Percentiles rank a stretch among this genome's conserved stretches.
Conservation (phyloP, 2,113 vertebrate species). For the Sialia sialis region DNA sequence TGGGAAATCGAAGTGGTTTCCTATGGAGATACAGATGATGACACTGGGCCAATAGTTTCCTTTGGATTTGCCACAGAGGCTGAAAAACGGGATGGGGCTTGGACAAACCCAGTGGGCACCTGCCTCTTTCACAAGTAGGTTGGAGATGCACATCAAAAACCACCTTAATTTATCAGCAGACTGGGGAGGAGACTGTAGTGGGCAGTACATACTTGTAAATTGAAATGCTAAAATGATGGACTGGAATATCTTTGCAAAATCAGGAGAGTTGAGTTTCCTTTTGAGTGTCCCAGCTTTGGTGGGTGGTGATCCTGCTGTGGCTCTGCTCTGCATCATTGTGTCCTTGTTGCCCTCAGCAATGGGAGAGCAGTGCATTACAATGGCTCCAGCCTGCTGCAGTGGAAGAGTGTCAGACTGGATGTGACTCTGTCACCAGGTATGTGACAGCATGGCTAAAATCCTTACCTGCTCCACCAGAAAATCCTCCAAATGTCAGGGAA, state of each 20-base stretch:
- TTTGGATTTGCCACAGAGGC: conserved; percentile 98
- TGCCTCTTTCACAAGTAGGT: conserved; percentile 97
- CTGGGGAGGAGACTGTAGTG: not conserved
- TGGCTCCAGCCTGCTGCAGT: conserved; percentile 96
- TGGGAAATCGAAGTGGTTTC: conserved; percentile 98
- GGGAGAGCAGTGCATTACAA: conserved; percentile 97
- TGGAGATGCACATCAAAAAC: not conserved
- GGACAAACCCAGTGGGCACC: conserved; percentile 98
- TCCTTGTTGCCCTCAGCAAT: conserved; percentile 76
- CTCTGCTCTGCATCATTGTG: not conserved
- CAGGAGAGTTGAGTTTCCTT: not conserved
- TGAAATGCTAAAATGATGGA: not conserved
- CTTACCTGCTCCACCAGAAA: not conserved
- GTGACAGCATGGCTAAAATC: not conserved
- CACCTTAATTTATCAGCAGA: accelerated
- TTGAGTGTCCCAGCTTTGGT: not conserved
- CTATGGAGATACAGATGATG: conserved; percentile 96
- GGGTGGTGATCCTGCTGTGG: not conserved
- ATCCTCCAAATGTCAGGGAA: not conserved
- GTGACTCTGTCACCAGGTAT: conserved; percentile 93
- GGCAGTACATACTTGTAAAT: accelerated
- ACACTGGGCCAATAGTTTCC: conserved; percentile 94
- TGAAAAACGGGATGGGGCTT: conserved; percentile 95
- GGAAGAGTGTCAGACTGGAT: conserved; percentile 96
- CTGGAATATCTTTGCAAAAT: not conserved